phyloP scores from a whole-genome alignment of 1,140 invertebrate species.

The Euura saliciscinereae region DNA sequence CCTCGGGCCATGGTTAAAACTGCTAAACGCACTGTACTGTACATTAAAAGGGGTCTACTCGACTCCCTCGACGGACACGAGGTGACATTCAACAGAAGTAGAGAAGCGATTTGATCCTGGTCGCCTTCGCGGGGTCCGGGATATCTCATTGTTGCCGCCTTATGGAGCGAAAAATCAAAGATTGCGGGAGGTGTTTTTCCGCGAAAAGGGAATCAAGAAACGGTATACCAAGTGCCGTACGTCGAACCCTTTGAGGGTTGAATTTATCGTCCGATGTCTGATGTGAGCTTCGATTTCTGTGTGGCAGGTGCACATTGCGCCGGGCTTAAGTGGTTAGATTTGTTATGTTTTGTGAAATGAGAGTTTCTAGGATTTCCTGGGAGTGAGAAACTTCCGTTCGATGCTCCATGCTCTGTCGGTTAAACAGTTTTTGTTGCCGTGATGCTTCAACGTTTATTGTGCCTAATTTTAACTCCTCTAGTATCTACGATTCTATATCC shows the following conservation, averaged over 20 bases:
- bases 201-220: too few species aligned
- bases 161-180: conserved; percentile 52
- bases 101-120: too few species aligned
- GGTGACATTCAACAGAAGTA: neutral
- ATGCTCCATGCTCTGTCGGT: too few species aligned
- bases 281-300: too few species aligned
- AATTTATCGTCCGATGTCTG: too few species aligned
- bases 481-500: neutral
- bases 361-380: too few species aligned
- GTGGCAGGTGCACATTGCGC: too few species aligned
- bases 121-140: neutral
- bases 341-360: too few species aligned
- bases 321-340: too few species aligned
- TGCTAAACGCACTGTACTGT: conserved; percentile 6
- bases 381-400: too few species aligned
- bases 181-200: conserved; percentile 16
- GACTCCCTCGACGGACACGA: neutral
- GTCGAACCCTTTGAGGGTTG: too few species aligned
- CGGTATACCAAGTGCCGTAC: too few species aligned
- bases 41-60: conserved; percentile 4
- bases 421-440: neutral
- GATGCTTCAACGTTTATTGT: conserved; percentile 3
- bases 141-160: conserved; percentile 38
- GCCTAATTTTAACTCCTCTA: neutral
- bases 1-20: conserved; percentile 6